Percentiles rank a stretch among this genome's conserved stretches.
phyloP scores from a whole-genome alignment of 2,888 invertebrate species.

The Zaprionus bogoriensis region DNA sequence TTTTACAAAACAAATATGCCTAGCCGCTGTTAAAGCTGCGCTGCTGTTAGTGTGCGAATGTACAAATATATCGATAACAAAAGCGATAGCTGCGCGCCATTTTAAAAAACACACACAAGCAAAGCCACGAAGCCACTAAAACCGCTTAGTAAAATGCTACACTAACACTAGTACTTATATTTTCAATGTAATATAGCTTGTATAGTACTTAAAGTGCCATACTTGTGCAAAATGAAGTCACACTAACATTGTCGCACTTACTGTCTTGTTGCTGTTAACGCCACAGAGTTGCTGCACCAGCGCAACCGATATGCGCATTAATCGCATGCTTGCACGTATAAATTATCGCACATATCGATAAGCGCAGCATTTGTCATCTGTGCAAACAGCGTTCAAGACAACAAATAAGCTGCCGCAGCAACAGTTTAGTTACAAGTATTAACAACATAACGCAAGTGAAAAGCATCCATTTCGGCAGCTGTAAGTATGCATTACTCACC shows the following conservation, averaged over 20 bases:
- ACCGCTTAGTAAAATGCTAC: too few relatives aligned
- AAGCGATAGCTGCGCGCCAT: background rate
- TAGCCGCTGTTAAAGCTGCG: background rate
- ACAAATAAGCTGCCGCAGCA: conserved; percentile 31
- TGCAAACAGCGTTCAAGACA: conserved; percentile 47
- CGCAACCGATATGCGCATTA: background rate
- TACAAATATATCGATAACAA: background rate
- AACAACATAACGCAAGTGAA: conserved; percentile 6
- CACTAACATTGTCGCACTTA: background rate
- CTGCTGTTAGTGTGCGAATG: background rate
- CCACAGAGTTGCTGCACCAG: background rate
- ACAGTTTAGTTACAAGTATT: conserved; percentile 44
- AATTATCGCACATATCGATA: conserved; percentile 42
- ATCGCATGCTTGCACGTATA: conserved; percentile 26
- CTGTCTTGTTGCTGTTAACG: background rate
- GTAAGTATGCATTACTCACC: conserved; percentile 46
- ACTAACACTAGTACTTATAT: too few relatives aligned
- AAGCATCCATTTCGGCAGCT: conserved; percentile 37
- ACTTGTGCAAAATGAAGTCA: background rate
- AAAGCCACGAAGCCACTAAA: too few relatives aligned
- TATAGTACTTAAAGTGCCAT: too few relatives aligned
- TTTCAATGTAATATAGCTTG: too few relatives aligned
- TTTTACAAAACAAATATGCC: too few relatives aligned
- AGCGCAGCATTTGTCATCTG: conserved; percentile 46
- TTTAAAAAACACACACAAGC: background rate